These are phyloP conservation scores for Cricetomys ansorgei DNA, from an alignment of 2,113 vertebrate genomes.

Conservation along the genomic window DNA sequence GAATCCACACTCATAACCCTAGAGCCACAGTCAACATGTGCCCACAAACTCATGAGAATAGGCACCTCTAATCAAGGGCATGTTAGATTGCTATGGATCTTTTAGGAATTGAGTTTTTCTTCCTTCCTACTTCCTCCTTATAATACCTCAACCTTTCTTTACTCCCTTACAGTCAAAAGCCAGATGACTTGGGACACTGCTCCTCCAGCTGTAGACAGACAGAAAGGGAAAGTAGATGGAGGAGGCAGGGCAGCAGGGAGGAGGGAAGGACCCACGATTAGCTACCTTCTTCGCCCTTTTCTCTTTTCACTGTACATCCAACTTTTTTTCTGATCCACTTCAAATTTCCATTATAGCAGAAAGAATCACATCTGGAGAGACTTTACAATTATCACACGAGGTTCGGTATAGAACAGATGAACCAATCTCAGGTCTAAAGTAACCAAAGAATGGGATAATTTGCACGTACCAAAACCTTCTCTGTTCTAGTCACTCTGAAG, in stretches of 20 bases:
- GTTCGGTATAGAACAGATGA: neutral
- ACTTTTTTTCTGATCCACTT: slow-evolving; percentile 1
- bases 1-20: neutral
- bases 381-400: neutral
- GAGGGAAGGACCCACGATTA: neutral
- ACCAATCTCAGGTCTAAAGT: neutral
- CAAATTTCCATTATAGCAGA: neutral
- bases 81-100: neutral
- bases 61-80: neutral
- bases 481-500: neutral
- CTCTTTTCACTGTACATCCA: neutral
- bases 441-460: neutral
- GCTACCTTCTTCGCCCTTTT: neutral
- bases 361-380: neutral
- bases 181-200: neutral
- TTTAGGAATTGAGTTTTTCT: neutral
- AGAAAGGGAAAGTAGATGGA: no score
- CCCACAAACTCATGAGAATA: neutral
- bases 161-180: neutral
- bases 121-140: slow-evolving; percentile 17
- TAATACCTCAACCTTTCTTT: neutral
- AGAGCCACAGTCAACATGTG: neutral
- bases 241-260: no score
- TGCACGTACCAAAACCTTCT: neutral
- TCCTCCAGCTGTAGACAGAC: neutral